Evolutionary conservation across 2,888 invertebrate species (phyloP), one percentile per base, ranked within the genome.

Genomic region (Crocallis elinguaria): DNA sequence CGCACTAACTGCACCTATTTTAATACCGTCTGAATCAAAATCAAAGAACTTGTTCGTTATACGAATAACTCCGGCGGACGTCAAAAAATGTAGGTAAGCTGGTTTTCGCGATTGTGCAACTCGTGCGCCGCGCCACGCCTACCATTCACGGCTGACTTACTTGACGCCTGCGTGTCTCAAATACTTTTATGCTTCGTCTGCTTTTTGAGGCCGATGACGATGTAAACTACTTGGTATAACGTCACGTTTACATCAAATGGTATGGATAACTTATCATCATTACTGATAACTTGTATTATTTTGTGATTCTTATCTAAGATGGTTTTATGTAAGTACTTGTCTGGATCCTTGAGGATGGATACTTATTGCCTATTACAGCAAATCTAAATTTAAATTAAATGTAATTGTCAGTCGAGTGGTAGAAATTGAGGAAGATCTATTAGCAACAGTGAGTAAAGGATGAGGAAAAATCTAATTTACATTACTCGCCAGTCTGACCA

Each of bases 91-190:
- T 60, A 58, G 60, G 62, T 52, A 57, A 64, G 58, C 64, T 29
- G 56, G 66, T 64, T 64, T 57, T 62, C 45, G 54, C 50, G 61
- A 57, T 76, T 79, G 71, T 67, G 68, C 70, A 75, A 75, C 67
- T 64, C 69, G 57, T 59, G 62, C 70, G 64, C 64, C 65, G 46
- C 55, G 56, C 55, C 73, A 71, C 73, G 62, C 77, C 75, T 67
- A 67, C 71, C 64, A 56, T 66, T 69, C 69, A 70, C 66, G 68
- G 53, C 48, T 52, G 51, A 51, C 55, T 56, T 55, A 25, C 42
- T 46, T 21, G 65, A 57, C 70, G 69, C 64, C 67, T 44, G 56
- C 49, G 50, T 52, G 72, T 72, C 72, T 70, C 63, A 72, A 68
- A 62, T 59, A 52, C 49, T 56, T 58, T 32, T n/a, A 37, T 30